Evolutionary conservation across 1,140 invertebrate genomes (phyloP).

Genomic region (Micrasema minimum): DNA sequence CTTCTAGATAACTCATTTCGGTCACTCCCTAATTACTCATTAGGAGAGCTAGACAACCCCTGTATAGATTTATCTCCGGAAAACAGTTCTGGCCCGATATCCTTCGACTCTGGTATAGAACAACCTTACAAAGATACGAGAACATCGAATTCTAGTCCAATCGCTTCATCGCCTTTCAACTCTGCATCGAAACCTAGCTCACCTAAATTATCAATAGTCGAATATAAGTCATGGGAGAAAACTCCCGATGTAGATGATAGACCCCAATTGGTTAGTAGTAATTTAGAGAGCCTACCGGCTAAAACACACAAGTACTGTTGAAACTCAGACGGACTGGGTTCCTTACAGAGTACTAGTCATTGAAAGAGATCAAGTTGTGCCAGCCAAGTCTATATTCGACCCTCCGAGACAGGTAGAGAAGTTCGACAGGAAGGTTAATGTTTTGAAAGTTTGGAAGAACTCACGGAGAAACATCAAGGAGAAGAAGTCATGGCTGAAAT

Average conservation of each 20-base stretch:
- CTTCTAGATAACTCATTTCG: constrained; percentile 29
- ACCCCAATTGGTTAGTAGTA: constrained; percentile 23
- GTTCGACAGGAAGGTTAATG: constrained; percentile 40
- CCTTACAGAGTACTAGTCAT: constrained; percentile 44
- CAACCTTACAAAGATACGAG: constrained; percentile 51
- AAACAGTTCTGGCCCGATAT: constrained; percentile 53
- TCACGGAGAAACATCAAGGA: constrained; percentile 35
- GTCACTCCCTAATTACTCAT: constrained; percentile 47
- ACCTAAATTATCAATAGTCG: constrained; percentile 39
- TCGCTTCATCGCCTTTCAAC: constrained; percentile 21
- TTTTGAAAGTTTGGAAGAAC: constrained; percentile 44
- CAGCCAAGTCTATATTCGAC: constrained; percentile 43
- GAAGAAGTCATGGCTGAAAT: constrained; percentile 37
- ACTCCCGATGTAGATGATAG: constrained; percentile 25
- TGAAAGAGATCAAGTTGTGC: constrained; percentile 43
- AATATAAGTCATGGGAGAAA: constrained; percentile 43
- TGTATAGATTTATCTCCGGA: constrained; percentile 47
- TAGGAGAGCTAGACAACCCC: constrained; percentile 38
- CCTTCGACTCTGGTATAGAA: constrained; percentile 53
- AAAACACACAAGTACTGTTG: constrained; percentile 38
- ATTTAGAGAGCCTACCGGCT: constrained; percentile 22
- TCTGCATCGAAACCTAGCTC: constrained; percentile 36
- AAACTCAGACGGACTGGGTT: constrained; percentile 50
- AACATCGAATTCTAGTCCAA: constrained; percentile 52
- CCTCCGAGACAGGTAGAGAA: constrained; percentile 32